Evolutionary conservation across 2,797 vertebrate species (phyloP).

Genomic region (Pipistrellus pygmaeus): DNA sequence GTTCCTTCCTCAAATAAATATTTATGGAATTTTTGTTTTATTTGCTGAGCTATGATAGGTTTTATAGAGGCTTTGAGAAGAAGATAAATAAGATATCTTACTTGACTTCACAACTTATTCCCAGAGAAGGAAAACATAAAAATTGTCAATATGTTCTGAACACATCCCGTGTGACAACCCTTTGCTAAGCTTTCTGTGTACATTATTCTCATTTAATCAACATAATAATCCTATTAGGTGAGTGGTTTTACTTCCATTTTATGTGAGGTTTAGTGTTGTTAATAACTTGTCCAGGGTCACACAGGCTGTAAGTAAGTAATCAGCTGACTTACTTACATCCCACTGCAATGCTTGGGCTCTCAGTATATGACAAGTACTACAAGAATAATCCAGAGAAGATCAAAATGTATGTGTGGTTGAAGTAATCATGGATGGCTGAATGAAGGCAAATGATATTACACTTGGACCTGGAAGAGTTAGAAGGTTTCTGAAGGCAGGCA

Average conservation of each 20-base stretch:
- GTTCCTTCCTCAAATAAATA: conserved; percentile 31
- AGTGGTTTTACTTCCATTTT: background rate
- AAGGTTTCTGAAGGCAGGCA: conserved; percentile 15
- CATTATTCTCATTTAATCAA: background rate
- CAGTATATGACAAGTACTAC: background rate
- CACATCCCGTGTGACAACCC: background rate
- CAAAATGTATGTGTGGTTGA: background rate
- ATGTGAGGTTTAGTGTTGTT: background rate
- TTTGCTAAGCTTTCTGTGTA: background rate
- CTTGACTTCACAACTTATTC: background rate
- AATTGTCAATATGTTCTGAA: background rate
- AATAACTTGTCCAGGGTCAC: background rate
- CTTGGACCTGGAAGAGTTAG: background rate
- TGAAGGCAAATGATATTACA: background rate
- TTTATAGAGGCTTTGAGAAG: background rate
- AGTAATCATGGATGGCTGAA: background rate
- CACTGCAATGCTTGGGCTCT: background rate
- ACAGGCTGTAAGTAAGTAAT: background rate
- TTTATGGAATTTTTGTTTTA: background rate
- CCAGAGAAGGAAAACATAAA: conserved; percentile 14
- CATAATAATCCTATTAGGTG: background rate
- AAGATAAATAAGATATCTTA: background rate
- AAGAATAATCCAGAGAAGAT: background rate
- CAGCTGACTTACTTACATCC: background rate
- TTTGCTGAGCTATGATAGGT: background rate